phyloP scores from a whole-genome alignment of 2,888 invertebrate species.

The Deilephila elpenor region DNA sequence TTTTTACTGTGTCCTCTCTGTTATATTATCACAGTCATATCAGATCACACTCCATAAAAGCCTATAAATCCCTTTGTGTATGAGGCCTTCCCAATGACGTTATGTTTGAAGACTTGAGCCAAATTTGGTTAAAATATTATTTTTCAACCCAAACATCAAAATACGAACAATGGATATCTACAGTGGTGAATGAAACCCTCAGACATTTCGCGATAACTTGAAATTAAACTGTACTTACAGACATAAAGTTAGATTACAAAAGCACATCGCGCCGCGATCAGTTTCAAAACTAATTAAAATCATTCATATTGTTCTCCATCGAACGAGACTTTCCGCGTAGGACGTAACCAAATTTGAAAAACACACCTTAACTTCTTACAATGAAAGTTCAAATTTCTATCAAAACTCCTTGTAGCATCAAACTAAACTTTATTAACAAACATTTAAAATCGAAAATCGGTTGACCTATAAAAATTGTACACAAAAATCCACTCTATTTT shows the following conservation, averaged over 20 bases:
- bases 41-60: too few relatives aligned
- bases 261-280: not conserved
- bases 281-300: constrained; percentile 22
- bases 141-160: too few relatives aligned
- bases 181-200: not conserved
- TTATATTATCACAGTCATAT: too few relatives aligned
- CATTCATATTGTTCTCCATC: constrained; percentile 10
- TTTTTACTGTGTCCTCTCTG: too few relatives aligned
- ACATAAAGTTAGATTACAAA: not conserved
- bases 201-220: constrained; percentile 1
- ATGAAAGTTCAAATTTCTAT: not conserved
- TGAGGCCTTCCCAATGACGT: too few relatives aligned
- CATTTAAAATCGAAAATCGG: constrained; percentile 4
- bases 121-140: too few relatives aligned
- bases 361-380: not conserved
- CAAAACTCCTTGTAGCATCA: not conserved
- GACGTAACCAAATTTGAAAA: not conserved
- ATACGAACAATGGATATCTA: too few relatives aligned
- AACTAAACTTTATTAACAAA: constrained; percentile 13
- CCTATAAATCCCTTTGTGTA: too few relatives aligned
- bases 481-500: not conserved
- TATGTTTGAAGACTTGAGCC: too few relatives aligned
- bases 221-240: not conserved
- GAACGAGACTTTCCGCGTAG: not conserved
- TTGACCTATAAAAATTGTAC: not conserved